These are phyloP conservation scores for Eristalis pertinax DNA, from an alignment of 2,888 invertebrate genomes.

Conservation along the genomic window DNA sequence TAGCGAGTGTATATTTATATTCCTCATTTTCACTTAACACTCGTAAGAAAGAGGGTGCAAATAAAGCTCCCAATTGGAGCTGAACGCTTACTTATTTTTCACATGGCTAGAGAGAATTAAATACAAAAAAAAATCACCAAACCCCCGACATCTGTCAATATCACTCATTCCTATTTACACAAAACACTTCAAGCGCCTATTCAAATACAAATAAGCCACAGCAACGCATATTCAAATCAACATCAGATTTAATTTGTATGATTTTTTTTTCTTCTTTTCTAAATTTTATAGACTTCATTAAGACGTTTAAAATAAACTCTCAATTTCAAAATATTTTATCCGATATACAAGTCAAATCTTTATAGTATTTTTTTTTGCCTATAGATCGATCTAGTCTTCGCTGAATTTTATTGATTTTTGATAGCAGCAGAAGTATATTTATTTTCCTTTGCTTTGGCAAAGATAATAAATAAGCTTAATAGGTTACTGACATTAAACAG, in stretches of 20 bases:
- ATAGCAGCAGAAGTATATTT: background rate
- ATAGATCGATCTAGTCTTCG: background rate
- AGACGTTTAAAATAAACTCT: background rate
- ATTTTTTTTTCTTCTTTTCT: background rate
- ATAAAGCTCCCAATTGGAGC: no score
- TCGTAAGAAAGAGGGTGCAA: no score
- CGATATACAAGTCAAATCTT: background rate
- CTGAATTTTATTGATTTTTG: background rate
- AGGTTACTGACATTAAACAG: background rate
- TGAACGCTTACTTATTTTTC: no score
- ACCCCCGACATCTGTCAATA: background rate
- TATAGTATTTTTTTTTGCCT: background rate
- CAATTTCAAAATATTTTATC: background rate
- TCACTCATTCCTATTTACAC: background rate
- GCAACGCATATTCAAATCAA: background rate
- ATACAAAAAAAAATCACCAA: no score
- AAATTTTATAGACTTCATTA: background rate
- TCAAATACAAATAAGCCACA: background rate
- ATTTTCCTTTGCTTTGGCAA: background rate
- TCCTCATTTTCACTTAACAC: no score
- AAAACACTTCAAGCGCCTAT: background rate
- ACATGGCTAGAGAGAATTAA: no score
- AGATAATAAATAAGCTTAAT: background rate
- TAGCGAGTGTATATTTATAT: no score
- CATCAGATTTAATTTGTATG: background rate